phyloP scores from a whole-genome alignment of 2,113 vertebrate species.

The Corythaixoides concolor region DNA sequence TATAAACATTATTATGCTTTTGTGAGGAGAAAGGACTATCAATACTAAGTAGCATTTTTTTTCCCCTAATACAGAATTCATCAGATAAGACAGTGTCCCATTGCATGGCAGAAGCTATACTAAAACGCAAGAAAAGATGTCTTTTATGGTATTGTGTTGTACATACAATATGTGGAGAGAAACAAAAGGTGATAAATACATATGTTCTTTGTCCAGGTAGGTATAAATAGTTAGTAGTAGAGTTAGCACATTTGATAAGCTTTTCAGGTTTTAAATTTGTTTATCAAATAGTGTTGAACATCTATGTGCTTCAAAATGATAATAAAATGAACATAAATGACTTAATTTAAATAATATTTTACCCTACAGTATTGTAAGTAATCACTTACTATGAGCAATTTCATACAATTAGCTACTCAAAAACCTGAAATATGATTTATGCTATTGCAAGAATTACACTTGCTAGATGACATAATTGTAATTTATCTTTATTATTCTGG shows the following conservation, averaged over 20 bases:
- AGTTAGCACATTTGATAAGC: neutral
- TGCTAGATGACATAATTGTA: neutral
- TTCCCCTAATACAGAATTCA: neutral
- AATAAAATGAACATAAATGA: neutral
- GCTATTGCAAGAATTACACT: neutral
- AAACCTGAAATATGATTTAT: neutral
- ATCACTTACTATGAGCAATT: neutral
- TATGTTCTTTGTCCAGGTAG: neutral
- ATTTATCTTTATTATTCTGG: neutral
- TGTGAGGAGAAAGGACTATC: neutral
- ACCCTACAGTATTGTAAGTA: neutral
- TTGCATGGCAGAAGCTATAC: neutral
- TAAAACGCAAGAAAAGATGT: neutral
- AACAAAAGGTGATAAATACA: slow-evolving; percentile 6
- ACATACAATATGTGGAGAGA: neutral
- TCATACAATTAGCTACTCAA: neutral
- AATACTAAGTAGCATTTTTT: neutral
- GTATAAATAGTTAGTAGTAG: neutral
- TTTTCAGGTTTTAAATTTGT: neutral
- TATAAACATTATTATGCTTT: neutral
- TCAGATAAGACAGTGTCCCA: neutral
- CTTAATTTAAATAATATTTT: neutral
- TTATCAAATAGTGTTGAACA: neutral
- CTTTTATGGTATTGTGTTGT: neutral
- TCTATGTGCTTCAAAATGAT: neutral